phyloP scores from a whole-genome alignment of 30 jellyfish, hydroid and myxozoan species.

The Phacellophora camtschatica region DNA sequence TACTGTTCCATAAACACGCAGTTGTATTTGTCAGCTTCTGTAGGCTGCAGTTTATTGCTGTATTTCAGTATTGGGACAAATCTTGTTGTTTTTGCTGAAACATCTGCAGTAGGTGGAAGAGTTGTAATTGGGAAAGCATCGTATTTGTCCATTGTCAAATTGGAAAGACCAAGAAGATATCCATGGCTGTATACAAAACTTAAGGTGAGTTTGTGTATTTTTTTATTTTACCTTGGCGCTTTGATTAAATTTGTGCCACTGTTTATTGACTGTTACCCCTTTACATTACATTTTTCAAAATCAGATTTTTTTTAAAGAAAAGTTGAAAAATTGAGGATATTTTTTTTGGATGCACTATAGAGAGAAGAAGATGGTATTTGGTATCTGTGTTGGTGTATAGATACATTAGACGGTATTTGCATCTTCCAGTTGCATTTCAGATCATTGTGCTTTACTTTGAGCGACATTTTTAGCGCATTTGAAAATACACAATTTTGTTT shows the following conservation, averaged over 20 bases:
- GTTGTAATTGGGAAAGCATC: background rate
- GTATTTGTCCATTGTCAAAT: constrained; percentile 9
- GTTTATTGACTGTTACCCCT: too few species aligned
- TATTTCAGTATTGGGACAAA: background rate
- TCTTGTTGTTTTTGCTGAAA: background rate
- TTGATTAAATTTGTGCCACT: too few species aligned
- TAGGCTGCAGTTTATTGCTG: constrained; percentile 19
- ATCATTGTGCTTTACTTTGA: too few species aligned
- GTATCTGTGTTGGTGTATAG: background rate
- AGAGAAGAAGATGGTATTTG: too few species aligned
- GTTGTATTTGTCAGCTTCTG: background rate
- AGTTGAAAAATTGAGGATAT: background rate
- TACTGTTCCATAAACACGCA: constrained; percentile 7
- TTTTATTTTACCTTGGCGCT: background rate
- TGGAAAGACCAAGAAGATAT: constrained; percentile 24
- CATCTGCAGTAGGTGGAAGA: background rate
- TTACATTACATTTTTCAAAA: too few species aligned
- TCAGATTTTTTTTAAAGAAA: too few species aligned
- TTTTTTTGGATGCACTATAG: background rate
- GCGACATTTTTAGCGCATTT: too few species aligned
- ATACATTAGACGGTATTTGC: too few species aligned
- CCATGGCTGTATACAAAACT: constrained; percentile 63
- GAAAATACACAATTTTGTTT: too few species aligned
- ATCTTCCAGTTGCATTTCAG: too few species aligned
- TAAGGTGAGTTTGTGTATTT: constrained; percentile 2